These are phyloP conservation scores for Trichopria drosophilae DNA, from an alignment of 2,888 invertebrate species.

Conservation along the genomic window DNA sequence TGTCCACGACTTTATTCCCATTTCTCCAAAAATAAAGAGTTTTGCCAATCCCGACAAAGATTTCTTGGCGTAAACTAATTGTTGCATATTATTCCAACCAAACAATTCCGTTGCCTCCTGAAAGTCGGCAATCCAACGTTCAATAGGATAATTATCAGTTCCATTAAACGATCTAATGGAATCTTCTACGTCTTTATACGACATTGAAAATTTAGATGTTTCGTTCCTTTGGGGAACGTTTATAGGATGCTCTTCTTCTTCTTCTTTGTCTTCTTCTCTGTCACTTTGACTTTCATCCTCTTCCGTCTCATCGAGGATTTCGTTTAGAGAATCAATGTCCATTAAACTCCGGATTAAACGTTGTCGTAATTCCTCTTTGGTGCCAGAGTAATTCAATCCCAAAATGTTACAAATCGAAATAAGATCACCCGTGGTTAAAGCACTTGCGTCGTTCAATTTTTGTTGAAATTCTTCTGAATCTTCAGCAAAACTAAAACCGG, in stretches of 20 bases:
- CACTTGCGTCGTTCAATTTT: too few species aligned
- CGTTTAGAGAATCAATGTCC: neutral
- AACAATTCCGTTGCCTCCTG: conserved; percentile 11
- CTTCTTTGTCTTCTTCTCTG: neutral
- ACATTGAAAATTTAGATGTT: too few species aligned
- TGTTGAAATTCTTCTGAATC: too few species aligned
- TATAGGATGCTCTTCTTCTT: neutral
- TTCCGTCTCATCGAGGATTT: neutral
- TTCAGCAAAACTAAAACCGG: too few species aligned
- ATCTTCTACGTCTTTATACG: conserved; percentile 2
- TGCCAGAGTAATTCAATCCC: conserved; percentile 10
- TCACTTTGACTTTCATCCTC: too few species aligned
- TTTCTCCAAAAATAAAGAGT: conserved; percentile 18
- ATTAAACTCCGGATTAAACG: conserved; percentile 4
- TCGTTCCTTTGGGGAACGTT: too few species aligned
- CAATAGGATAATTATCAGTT: too few species aligned
- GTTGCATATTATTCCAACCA: conserved; percentile 13
- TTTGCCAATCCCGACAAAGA: conserved; percentile 9
- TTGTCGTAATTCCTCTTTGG: conserved; percentile 7
- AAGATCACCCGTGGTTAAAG: too few species aligned
- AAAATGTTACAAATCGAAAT: too few species aligned
- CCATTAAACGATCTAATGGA: conserved; percentile 8
- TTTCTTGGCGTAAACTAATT: conserved; percentile 22
- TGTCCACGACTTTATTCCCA: conserved; percentile 4
- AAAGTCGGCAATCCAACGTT: conserved; percentile 16